These are phyloP conservation scores for Pedicia rivosa DNA, from an alignment of 2,888 invertebrate species.

Conservation along the genomic window DNA sequence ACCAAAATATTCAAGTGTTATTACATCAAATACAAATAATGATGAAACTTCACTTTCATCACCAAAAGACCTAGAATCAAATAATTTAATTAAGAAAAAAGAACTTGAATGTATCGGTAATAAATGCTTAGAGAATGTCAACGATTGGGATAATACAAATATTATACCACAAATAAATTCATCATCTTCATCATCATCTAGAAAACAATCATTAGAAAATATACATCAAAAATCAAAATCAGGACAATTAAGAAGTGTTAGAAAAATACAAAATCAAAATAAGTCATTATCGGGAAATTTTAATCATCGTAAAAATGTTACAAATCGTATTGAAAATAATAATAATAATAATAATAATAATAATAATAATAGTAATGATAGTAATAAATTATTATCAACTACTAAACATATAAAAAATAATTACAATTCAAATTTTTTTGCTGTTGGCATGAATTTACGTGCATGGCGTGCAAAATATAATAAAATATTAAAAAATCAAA, in stretches of 20 bases:
- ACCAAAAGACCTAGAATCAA: not conserved
- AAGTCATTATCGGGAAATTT: too few relatives aligned
- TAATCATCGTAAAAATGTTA: too few relatives aligned
- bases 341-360: slow-evolving; percentile 1
- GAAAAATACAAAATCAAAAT: not conserved
- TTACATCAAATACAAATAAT: slow-evolving; percentile 11
- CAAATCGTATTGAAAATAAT: not conserved
- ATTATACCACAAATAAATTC: not conserved
- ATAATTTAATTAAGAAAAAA: not conserved
- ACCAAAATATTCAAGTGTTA: slow-evolving; percentile 16
- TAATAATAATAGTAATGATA: not conserved
- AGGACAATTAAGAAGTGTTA: slow-evolving; percentile 1
- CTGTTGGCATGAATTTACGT: slow-evolving; percentile 12
- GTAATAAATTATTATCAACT: not conserved
- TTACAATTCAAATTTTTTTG: slow-evolving; percentile 11
- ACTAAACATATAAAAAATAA: slow-evolving; percentile 8
- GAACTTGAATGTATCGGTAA: slow-evolving; percentile 11
- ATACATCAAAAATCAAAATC: slow-evolving; percentile 10
- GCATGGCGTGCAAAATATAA: slow-evolving; percentile 12
- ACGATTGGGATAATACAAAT: not conserved
- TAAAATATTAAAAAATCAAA: slow-evolving; percentile 8
- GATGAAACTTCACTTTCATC: not conserved
- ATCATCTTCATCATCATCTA: slow-evolving; percentile 1
- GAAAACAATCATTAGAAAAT: slow-evolving; percentile 8
- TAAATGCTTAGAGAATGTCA: slow-evolving; percentile 9